These are phyloP conservation scores for Aphyosemion australe DNA, from an alignment of 2,113 vertebrate genomes.

Conservation along the genomic window DNA sequence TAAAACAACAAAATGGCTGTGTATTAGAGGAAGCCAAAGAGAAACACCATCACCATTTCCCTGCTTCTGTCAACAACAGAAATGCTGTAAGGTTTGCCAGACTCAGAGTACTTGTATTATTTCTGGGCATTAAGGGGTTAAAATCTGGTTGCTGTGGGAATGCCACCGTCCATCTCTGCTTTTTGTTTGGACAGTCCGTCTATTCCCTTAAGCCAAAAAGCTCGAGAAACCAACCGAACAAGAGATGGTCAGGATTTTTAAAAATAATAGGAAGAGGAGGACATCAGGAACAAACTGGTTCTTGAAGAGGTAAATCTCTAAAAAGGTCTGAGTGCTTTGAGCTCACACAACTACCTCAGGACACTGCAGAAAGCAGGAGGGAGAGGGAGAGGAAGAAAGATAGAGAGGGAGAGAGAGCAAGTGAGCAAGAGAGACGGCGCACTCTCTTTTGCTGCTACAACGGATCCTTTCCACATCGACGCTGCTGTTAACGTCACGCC, in stretches of 20 bases:
- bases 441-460: constrained; percentile 73
- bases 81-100: constrained; percentile 42
- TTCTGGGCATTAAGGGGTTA: constrained; percentile 63
- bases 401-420: constrained; percentile 13
- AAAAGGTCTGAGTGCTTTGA: constrained; percentile 78
- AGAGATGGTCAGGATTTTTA: constrained; percentile 41
- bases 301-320: constrained; percentile 71
- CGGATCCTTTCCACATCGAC: constrained; percentile 77
- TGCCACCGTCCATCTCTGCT: constrained; percentile 61
- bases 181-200: constrained; percentile 54
- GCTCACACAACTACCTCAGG: constrained; percentile 78
- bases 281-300: constrained; percentile 59
- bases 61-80: constrained; percentile 37
- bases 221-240: constrained; percentile 54
- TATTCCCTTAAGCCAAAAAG: constrained; percentile 58
- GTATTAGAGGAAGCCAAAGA: constrained; percentile 25
- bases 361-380: constrained; percentile 71
- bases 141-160: constrained; percentile 66
- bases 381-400: constrained; percentile 35
- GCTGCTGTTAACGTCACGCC: constrained; percentile 76
- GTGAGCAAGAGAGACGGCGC: constrained; percentile 22
- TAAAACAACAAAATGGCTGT: not conserved
- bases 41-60: constrained; percentile 38
- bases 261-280: constrained; percentile 17
- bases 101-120: constrained; percentile 44